These are phyloP conservation scores for Drosophila pallidifrons DNA, from an alignment of 1,140 invertebrate species.

Conservation along the genomic window DNA sequence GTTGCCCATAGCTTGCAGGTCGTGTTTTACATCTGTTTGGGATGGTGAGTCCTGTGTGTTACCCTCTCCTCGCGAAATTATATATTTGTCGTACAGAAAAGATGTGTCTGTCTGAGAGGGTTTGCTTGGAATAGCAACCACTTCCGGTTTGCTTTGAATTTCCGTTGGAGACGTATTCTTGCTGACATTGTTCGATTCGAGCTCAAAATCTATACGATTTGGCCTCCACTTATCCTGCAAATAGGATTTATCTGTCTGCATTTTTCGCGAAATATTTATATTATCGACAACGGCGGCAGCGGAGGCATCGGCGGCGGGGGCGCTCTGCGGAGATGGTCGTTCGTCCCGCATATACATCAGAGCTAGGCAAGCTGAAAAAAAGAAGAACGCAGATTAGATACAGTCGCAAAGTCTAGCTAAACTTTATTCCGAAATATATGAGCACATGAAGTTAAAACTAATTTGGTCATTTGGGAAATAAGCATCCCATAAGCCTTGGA, in stretches of 20 bases:
- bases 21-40: slow-evolving; percentile 2
- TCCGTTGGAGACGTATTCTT: not conserved
- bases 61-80: not conserved
- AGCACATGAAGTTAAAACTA: slow-evolving; percentile 1
- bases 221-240: slow-evolving; percentile 26
- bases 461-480: slow-evolving; percentile 7
- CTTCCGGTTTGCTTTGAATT: not conserved
- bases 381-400: slow-evolving; percentile 13
- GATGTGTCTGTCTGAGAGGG: slow-evolving; percentile 57
- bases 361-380: slow-evolving; percentile 61
- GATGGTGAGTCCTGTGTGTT: not conserved
- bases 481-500: slow-evolving; percentile 8
- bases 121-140: slow-evolving; percentile 6
- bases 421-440: slow-evolving; percentile 45
- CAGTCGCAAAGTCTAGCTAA: slow-evolving; percentile 10
- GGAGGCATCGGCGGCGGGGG: not conserved
- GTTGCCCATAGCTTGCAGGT: slow-evolving; percentile 2
- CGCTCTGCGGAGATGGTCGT: slow-evolving; percentile 26
- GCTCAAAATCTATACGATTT: not conserved
- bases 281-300: not conserved
- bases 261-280: slow-evolving; percentile 23
- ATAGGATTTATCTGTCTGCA: slow-evolving; percentile 61
- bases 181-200: not conserved
- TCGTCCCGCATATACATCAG: slow-evolving; percentile 68
- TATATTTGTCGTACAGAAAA: slow-evolving; percentile 36